phyloP scores from a whole-genome alignment of 1,140 invertebrate species.

The Drosophila simulans region DNA sequence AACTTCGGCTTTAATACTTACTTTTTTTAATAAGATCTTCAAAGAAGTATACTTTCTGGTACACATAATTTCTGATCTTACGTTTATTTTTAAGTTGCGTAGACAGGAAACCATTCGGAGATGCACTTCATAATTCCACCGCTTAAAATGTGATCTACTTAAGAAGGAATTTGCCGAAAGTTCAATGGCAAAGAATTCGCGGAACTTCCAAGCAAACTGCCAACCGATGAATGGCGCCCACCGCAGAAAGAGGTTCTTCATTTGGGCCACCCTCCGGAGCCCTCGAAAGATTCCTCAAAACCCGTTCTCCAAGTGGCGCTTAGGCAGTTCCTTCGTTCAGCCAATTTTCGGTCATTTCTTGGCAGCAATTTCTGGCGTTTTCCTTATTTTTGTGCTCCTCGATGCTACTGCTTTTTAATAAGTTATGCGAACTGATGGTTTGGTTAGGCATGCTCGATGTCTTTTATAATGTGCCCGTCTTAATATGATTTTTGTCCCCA shows the following conservation, averaged over 20 bases:
- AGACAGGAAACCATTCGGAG: conserved; percentile 12
- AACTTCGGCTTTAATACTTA: background rate
- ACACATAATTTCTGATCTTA: background rate
- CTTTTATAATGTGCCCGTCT: conserved; percentile 79
- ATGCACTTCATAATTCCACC: background rate
- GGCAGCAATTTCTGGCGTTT: conserved; percentile 58
- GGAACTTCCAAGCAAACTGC: conserved; percentile 11
- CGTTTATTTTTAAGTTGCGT: background rate
- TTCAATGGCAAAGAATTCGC: conserved; percentile 59
- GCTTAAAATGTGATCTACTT: conserved; percentile 48
- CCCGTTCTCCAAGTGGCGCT: conserved; percentile 76
- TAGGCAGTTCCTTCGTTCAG: conserved; percentile 44
- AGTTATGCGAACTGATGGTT: conserved; percentile 45
- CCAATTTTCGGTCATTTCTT: conserved; percentile 68
- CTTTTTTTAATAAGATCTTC: too few species aligned
- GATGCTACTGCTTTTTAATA: conserved; percentile 65
- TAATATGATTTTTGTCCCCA: conserved; percentile 81
- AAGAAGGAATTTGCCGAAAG: conserved; percentile 50
- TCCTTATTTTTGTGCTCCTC: conserved; percentile 10
- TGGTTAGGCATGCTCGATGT: conserved; percentile 47
- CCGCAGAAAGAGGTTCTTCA: background rate
- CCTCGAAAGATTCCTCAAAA: conserved; percentile 41
- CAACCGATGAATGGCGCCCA: conserved; percentile 70
- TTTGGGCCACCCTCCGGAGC: conserved; percentile 1
- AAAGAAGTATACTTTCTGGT: too few species aligned